A percentile compares a stretch with the other conserved stretches of the same genome.
phyloP scores from a whole-genome alignment of 2,888 invertebrate species.

The Zygothrica quintamaculata region DNA sequence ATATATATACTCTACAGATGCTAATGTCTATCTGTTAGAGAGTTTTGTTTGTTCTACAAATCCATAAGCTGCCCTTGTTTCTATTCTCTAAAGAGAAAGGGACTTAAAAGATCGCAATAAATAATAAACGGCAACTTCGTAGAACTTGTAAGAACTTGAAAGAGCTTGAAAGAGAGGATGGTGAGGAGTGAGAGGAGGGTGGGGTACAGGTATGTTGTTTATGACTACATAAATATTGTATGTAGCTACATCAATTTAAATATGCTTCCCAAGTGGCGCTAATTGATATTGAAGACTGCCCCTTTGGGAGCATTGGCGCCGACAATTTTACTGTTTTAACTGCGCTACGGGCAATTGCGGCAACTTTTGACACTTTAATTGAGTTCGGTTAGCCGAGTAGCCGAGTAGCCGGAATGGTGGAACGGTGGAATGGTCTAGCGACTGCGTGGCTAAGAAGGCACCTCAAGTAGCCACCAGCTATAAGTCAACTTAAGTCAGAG shows the following conservation, averaged over 20 bases:
- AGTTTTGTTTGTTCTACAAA: too few relatives aligned
- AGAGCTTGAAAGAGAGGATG: background rate
- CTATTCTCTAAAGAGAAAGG: too few relatives aligned
- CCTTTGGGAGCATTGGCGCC: conserved; percentile 58
- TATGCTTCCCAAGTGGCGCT: conserved; percentile 50
- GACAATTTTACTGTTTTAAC: conserved; percentile 15
- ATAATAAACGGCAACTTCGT: too few relatives aligned
- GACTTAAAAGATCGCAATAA: too few relatives aligned
- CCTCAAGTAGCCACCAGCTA: conserved; percentile 49
- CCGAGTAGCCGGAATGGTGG: background rate
- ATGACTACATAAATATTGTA: conserved; percentile 59
- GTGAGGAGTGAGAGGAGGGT: background rate
- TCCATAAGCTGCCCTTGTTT: too few relatives aligned
- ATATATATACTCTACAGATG: too few relatives aligned
- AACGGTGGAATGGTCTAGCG: background rate
- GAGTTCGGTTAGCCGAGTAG: conserved; percentile 47
- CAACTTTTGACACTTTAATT: conserved; percentile 75
- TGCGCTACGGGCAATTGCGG: conserved; percentile 32
- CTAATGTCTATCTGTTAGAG: too few relatives aligned
- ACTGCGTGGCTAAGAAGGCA: conserved; percentile 40
- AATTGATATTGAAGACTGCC: conserved; percentile 66
- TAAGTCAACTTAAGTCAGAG: conserved; percentile 74
- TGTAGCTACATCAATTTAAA: conserved; percentile 50
- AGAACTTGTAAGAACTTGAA: too few relatives aligned
- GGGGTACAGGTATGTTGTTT: conserved; percentile 44